Conservation (phyloP, 2,113 vertebrate genomes). For the Paramormyrops kingsleyae region DNA sequence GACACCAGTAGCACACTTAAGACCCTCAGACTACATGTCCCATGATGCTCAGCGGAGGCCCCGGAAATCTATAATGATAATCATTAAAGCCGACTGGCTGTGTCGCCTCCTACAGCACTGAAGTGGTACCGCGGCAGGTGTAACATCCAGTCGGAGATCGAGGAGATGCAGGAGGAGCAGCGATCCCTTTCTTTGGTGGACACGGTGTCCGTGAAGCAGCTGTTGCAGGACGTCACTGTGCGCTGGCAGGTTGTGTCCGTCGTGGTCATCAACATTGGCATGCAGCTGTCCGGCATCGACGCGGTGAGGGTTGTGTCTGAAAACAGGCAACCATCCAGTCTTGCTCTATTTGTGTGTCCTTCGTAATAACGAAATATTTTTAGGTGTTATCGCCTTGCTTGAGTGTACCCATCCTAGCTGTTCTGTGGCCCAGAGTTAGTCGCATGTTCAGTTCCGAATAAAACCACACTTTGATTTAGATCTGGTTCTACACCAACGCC, state of each 20-base stretch:
- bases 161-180: constrained; percentile 83
- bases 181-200: constrained; percentile 61
- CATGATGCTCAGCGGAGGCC: not conserved
- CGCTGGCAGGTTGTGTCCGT: constrained; percentile 78
- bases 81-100: not conserved
- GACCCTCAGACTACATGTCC: not conserved
- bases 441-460: not conserved
- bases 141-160: constrained; percentile 64
- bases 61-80: not conserved
- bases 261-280: constrained; percentile 71
- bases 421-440: not conserved
- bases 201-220: constrained; percentile 56
- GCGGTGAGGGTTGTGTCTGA: constrained; percentile 59
- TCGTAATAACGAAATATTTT: not conserved
- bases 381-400: not conserved
- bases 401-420: not conserved
- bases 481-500: constrained; percentile 87
- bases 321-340: not conserved
- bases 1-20: not conserved
- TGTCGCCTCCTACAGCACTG: constrained; percentile 53
- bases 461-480: constrained; percentile 52
- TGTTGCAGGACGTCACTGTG: constrained; percentile 62
- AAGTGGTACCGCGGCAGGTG: constrained; percentile 58
- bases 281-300: constrained; percentile 86
- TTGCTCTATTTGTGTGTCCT: not conserved